Percentiles rank a stretch among this genome's conserved stretches.
These are phyloP conservation scores for Tiliacea aurago DNA, from an alignment of 2,888 invertebrate genomes.

Conservation along the genomic window DNA sequence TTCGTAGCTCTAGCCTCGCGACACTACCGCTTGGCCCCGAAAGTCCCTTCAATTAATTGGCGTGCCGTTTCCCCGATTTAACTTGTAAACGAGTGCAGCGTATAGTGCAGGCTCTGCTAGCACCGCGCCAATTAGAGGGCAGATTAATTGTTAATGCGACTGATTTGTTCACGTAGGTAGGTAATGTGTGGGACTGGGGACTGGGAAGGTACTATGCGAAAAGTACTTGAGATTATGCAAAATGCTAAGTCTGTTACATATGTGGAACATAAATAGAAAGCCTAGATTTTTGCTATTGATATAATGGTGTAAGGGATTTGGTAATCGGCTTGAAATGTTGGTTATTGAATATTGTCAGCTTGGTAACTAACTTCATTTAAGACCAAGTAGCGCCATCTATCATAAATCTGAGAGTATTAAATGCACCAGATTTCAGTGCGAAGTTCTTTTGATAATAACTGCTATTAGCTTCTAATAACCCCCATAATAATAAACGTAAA, in stretches of 20 bases:
- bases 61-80: conserved; percentile 81
- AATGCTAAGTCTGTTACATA: conserved; percentile 7
- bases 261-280: not conserved
- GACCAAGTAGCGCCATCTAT: conserved; percentile 38
- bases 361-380: not conserved
- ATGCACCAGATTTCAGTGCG: not conserved
- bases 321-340: not conserved
- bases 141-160: conserved; percentile 61
- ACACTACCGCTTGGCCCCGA: conserved; percentile 78
- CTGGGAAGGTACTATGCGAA: conserved; percentile 27
- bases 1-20: conserved; percentile 55
- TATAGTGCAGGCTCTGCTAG: conserved; percentile 50
- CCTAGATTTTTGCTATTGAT: not conserved
- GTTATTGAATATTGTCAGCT: not conserved
- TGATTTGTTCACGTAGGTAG: conserved; percentile 48
- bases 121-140: conserved; percentile 62
- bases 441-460: not conserved
- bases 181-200: conserved; percentile 16
- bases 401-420: not conserved
- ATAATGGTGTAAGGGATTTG: not conserved
- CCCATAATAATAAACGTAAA: not conserved
- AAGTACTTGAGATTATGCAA: conserved; percentile 18
- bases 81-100: conserved; percentile 84
- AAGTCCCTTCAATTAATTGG: conserved; percentile 84
- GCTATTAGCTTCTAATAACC: not conserved